phyloP scores from a whole-genome alignment of 2,888 invertebrate genomes.

The Agrilus mali region DNA sequence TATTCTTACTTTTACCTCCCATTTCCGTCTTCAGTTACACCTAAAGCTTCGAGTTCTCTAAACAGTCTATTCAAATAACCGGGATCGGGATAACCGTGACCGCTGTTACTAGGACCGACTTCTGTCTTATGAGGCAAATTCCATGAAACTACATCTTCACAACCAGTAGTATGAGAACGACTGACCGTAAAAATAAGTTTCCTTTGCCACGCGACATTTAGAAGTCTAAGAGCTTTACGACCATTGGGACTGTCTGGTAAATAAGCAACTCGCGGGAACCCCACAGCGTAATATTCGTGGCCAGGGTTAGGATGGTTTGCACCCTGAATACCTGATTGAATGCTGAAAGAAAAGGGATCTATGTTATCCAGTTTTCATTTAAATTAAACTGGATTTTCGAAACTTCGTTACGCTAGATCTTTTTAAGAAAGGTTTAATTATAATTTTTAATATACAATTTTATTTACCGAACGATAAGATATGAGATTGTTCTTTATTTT shows the following conservation, averaged over 20 bases:
- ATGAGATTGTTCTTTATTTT: too few species aligned
- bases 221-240: constrained; percentile 57
- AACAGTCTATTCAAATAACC: constrained; percentile 58
- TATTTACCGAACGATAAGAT: not conserved
- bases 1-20: constrained; percentile 9
- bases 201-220: constrained; percentile 74
- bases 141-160: constrained; percentile 87
- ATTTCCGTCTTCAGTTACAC: constrained; percentile 36
- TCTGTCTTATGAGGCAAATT: constrained; percentile 82
- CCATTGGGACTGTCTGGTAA: constrained; percentile 76
- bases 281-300: constrained; percentile 76
- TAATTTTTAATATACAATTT: too few species aligned
- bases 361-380: not conserved
- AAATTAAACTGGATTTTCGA: not conserved
- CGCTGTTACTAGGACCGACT: constrained; percentile 41
- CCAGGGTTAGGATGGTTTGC: constrained; percentile 70
- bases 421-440: too few species aligned
- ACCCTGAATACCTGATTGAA: constrained; percentile 75
- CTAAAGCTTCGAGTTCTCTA: constrained; percentile 44
- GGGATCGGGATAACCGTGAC: constrained; percentile 62
- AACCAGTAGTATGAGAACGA: constrained; percentile 78
- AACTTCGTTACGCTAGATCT: not conserved
- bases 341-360: constrained; percentile 40
- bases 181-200: constrained; percentile 76
- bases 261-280: constrained; percentile 71